Percentiles rank a stretch among this genome's conserved stretches.
Evolutionary conservation across 2,888 invertebrate genomes (phyloP).

Genomic region (Therioaphis trifolii): DNA sequence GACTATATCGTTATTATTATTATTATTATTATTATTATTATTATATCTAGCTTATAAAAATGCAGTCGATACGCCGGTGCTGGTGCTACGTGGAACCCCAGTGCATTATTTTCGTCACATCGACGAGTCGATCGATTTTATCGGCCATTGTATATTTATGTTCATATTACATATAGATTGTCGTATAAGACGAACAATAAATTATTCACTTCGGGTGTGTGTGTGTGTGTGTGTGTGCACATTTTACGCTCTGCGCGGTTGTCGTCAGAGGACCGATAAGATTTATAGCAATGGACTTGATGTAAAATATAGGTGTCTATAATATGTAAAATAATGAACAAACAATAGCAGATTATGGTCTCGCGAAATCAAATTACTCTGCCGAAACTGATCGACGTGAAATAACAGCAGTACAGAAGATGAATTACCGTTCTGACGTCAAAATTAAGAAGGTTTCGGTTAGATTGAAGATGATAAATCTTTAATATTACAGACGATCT

Average conservation of each 20-base stretch:
- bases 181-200: too few species aligned
- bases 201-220: too few species aligned
- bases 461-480: constrained; percentile 21
- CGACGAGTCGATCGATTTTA: background rate
- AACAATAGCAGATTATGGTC: constrained; percentile 32
- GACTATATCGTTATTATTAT: background rate
- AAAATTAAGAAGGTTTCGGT: constrained; percentile 11
- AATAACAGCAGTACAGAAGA: constrained; percentile 1
- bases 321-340: constrained; percentile 4
- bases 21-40: background rate
- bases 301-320: too few species aligned
- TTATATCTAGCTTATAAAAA: background rate
- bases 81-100: background rate
- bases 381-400: constrained; percentile 22
- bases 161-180: too few species aligned
- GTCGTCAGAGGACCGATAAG: too few species aligned
- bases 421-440: constrained; percentile 17
- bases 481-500: constrained; percentile 14
- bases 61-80: background rate
- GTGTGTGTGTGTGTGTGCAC: too few species aligned
- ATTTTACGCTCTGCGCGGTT: too few species aligned
- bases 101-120: background rate
- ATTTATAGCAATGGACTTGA: too few species aligned
- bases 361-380: constrained; percentile 29
- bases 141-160: too few species aligned